Evolutionary conservation across 2,113 vertebrate genomes (phyloP).

Genomic region (Scytalopus superciliaris): DNA sequence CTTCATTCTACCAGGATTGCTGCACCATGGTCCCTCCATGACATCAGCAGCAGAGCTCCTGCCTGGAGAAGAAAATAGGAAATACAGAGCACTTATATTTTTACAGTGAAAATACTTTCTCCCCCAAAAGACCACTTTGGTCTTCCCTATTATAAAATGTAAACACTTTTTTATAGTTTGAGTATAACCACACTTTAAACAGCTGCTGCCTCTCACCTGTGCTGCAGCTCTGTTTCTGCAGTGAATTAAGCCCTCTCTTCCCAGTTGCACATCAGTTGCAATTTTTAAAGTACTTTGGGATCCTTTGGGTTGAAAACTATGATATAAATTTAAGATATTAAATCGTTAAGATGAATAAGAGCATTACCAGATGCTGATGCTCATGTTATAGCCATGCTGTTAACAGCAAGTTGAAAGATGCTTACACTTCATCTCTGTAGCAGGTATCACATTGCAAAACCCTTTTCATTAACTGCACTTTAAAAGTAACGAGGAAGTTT

Average conservation of each 20-base stretch:
- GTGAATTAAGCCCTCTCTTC: conserved; percentile 12
- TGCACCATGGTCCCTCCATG: background rate
- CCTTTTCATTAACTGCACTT: background rate
- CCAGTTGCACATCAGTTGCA: background rate
- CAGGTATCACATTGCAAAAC: background rate
- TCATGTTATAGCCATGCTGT: background rate
- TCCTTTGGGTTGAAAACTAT: background rate
- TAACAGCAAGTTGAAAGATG: background rate
- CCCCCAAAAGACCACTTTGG: conserved; percentile 37
- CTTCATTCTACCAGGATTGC: background rate
- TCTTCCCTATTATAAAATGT: conserved; percentile 41
- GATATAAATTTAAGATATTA: conserved; percentile 11
- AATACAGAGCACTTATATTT: conserved; percentile 18
- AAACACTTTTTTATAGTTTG: conserved; percentile 34
- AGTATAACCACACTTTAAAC: conserved; percentile 40
- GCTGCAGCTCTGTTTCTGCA: conserved; percentile 22
- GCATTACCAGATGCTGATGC: conserved; percentile 15
- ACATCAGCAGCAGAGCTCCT: conserved; percentile 8
- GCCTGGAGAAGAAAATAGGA: conserved; percentile 15
- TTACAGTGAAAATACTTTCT: conserved; percentile 36
- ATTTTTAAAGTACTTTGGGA: background rate
- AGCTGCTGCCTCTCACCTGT: conserved; percentile 39
- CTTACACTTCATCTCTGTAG: background rate
- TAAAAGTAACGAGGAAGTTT: background rate
- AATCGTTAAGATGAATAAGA: background rate